Conservation (phyloP, 2,797 vertebrate genomes). For the Diceros bicornis region DNA sequence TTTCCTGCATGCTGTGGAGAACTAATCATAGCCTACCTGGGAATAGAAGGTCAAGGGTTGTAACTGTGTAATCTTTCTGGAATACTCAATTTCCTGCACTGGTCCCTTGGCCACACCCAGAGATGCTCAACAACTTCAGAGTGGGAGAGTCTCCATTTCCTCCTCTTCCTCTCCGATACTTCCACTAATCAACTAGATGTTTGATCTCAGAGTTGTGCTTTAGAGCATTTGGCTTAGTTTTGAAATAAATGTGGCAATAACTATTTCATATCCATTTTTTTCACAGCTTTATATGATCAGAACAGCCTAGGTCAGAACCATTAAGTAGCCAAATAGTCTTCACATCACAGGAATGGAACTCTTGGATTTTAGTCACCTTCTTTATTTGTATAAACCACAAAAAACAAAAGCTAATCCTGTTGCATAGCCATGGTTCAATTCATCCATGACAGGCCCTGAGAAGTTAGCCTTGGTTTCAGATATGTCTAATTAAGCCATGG, state of each 20-base stretch:
- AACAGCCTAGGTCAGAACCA: background rate
- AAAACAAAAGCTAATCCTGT: conserved; percentile 34
- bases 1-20: background rate
- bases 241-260: background rate
- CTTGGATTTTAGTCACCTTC: background rate
- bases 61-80: background rate
- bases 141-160: background rate
- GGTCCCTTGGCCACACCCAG: background rate
- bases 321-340: background rate
- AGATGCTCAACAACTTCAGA: background rate
- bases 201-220: background rate
- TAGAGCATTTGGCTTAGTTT: background rate
- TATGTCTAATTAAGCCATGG: background rate
- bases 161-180: background rate
- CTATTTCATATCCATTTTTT: background rate
- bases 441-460: background rate
- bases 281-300: background rate
- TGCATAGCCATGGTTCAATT: background rate
- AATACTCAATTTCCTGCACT: background rate
- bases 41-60: background rate
- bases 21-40: background rate
- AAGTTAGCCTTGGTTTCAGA: background rate
- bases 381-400: background rate
- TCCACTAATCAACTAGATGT: background rate
- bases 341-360: background rate